A percentile compares a stretch with the other conserved stretches of the same genome.
Evolutionary conservation across 2,888 invertebrate species (phyloP).

Genomic region (Drosophila formosana): DNA sequence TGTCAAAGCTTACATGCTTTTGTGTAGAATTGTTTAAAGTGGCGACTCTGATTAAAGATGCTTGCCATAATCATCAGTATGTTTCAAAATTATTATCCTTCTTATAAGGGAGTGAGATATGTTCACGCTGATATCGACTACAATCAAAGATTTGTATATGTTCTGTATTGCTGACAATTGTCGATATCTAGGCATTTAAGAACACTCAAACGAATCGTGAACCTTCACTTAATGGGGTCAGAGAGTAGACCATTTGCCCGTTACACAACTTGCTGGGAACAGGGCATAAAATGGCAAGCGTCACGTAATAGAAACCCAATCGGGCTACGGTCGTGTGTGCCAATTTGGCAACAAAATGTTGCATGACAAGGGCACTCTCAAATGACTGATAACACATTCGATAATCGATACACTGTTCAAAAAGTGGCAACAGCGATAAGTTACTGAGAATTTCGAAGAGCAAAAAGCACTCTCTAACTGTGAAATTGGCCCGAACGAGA

Average conservation of each 20-base stretch:
- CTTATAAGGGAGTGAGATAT: neutral
- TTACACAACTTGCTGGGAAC: constrained; percentile 15
- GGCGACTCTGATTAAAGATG: neutral
- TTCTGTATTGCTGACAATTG: neutral
- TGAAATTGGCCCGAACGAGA: constrained; percentile 30
- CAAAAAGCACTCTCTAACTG: constrained; percentile 45
- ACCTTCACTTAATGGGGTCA: constrained; percentile 2
- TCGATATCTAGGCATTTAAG: neutral
- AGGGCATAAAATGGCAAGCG: constrained; percentile 25
- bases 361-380: constrained; percentile 37
- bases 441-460: constrained; percentile 28
- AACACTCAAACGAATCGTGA: neutral
- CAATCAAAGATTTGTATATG: neutral
- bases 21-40: neutral
- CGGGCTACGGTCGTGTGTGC: constrained; percentile 34
- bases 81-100: neutral
- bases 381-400: constrained; percentile 69
- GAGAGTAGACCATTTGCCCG: neutral
- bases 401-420: constrained; percentile 58
- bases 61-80: neutral
- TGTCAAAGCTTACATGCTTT: neutral
- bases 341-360: constrained; percentile 16
- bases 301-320: constrained; percentile 70
- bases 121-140: neutral
- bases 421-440: constrained; percentile 40